Conservation (phyloP, 2,888 invertebrate species). For the Lasioglossum pauxillum region DNA sequence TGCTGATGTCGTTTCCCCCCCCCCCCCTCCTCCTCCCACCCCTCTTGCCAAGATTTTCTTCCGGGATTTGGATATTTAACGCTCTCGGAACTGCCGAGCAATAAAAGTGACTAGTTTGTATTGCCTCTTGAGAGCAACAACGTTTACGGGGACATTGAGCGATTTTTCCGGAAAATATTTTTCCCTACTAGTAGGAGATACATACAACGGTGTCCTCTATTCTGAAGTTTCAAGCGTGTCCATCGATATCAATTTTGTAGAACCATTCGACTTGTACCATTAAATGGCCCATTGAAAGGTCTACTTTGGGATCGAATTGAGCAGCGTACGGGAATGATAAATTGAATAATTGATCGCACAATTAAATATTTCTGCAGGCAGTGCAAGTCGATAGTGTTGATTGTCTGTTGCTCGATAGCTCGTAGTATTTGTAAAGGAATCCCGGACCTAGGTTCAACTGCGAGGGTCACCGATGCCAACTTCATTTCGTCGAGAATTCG, state of each 20-base stretch:
- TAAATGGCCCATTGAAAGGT: too few species aligned
- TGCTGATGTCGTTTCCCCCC: background rate
- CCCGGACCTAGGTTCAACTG: background rate
- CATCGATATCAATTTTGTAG: too few species aligned
- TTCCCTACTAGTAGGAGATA: too few species aligned
- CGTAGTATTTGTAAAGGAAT: background rate
- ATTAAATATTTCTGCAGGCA: background rate
- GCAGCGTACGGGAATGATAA: too few species aligned
- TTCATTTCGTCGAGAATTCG: background rate
- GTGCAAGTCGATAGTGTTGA: background rate
- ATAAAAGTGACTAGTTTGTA: conserved; percentile 1
- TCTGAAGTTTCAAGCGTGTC: too few species aligned
- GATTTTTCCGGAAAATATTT: background rate
- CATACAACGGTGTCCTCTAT: too few species aligned
- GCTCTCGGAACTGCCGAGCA: background rate
- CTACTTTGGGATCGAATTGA: background rate
- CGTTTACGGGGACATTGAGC: background rate
- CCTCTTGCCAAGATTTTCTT: background rate
- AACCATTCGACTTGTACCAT: too few species aligned
- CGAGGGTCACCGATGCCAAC: background rate
- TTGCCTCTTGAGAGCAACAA: background rate
- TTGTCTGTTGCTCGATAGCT: background rate
- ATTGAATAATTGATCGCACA: background rate
- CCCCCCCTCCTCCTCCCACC: background rate
- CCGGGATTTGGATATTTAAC: background rate